phyloP scores from a whole-genome alignment of 2,797 vertebrate genomes.

The Gallirallus australis region DNA sequence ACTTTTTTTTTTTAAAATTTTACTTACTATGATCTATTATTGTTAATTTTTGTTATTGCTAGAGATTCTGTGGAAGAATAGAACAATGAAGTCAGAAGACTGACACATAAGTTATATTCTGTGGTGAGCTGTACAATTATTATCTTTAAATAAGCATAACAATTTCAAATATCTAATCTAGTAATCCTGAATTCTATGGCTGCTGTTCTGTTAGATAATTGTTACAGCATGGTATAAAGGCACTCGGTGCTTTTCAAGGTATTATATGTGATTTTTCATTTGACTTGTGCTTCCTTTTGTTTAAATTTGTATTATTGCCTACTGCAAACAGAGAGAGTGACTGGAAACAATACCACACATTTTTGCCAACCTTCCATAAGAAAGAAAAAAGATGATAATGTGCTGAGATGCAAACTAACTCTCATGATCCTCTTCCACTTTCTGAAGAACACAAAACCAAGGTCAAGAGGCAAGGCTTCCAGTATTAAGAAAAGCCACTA shows the following conservation, averaged over 20 bases:
- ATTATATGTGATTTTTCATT: not conserved
- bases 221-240: not conserved
- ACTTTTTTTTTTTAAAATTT: not conserved
- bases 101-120: not conserved
- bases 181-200: not conserved
- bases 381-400: not conserved
- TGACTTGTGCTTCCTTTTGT: not conserved
- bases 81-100: not conserved
- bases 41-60: not conserved
- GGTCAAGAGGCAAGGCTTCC: not conserved
- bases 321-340: not conserved
- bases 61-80: not conserved
- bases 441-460: not conserved
- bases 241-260: not conserved
- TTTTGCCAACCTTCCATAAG: not conserved
- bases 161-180: not conserved
- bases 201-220: not conserved
- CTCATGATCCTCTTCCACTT: not conserved
- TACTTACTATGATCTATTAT: not conserved
- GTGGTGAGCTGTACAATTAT: not conserved
- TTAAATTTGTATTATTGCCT: not conserved
- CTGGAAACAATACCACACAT: not conserved
- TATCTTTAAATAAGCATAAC: not conserved
- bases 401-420: not conserved
- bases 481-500: not conserved